These are phyloP conservation scores for Amphimallon solstitiale DNA, from an alignment of 2,888 invertebrate genomes.

Conservation along the genomic window DNA sequence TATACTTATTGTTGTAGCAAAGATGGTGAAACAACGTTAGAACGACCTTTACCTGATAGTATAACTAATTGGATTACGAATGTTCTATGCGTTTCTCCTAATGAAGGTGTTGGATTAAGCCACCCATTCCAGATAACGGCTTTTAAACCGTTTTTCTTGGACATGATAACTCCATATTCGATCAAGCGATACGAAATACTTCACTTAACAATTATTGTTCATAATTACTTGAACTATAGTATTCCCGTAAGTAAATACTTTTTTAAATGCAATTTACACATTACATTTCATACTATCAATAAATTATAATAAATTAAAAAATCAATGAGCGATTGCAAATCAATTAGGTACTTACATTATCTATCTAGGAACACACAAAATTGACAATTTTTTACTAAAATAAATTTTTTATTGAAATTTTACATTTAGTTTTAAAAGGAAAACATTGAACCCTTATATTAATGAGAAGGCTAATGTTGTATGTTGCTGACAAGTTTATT, in stretches of 20 bases:
- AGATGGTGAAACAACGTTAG: constrained; percentile 56
- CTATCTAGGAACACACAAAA: no score
- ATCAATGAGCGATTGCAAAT: no score
- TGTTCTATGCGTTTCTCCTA: constrained; percentile 67
- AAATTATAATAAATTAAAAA: no score
- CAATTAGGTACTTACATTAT: no score
- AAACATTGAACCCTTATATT: no score
- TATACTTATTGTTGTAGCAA: constrained; percentile 52
- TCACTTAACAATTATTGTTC: constrained; percentile 73
- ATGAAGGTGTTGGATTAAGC: constrained; percentile 57
- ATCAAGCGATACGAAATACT: constrained; percentile 72
- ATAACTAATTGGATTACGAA: constrained; percentile 73
- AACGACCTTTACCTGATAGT: constrained; percentile 67
- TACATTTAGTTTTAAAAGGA: no score
- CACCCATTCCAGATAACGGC: constrained; percentile 59
- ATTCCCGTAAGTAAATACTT: constrained; percentile 68
- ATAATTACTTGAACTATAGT: constrained; percentile 77
- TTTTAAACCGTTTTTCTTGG: constrained; percentile 81
- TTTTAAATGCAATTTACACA: constrained; percentile 54
- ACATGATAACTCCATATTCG: constrained; percentile 74
- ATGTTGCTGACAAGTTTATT: no score
- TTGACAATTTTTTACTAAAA: no score
- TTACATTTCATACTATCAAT: no score
- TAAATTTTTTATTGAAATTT: no score
- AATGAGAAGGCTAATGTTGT: no score